Evolutionary conservation across 1,140 invertebrate species (phyloP), one percentile per base, ranked within the genome.

Genomic region (Pemphigus obesinymphae): DNA sequence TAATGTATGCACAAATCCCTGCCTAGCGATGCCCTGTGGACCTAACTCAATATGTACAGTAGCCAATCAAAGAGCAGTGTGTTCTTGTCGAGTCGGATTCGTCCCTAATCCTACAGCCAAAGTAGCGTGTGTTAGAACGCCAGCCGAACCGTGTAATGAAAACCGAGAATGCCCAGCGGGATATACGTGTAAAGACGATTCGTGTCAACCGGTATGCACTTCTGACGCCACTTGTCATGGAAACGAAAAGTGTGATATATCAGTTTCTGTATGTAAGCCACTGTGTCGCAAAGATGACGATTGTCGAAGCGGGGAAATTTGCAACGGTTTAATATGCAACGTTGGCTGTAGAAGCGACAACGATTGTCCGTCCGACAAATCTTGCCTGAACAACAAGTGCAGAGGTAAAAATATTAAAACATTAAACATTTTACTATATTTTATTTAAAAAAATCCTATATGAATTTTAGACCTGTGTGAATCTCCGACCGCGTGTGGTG

Each of bases 251-350:
- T 84, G 85, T 87, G 82, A 86, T 82, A 84, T 84, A 17, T 75
- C 84, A 15, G 84, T 82, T 2, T 90, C 90, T 58, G 88, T 91
- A 29, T 94, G 93, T 84, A 92, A 91, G 84, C 90, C 92, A 0
- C 87, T 94, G 2, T 95, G 93, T 85, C 89, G 92, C 72, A 89
- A 90, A 73, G 93, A 95, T 85, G 91, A 92, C 82, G 93, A 96
- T 85, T 97, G 95, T 85, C 89, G 92, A 23, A 92, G 90, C 84
- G 94, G 93, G 31, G 94, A 96, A 88, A 91, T 96, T 34, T 97
- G 95, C 85, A 91, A 94, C 83, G 91, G 92, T 11, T 87, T 94
- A n/a, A 88, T 91, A 53, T 96, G 95, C 85, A 86, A 90, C 15
- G 88, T 89, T 66, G 95, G 95, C 34, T 97, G 95, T 86, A 91